Evolutionary conservation across 2,888 invertebrate genomes (phyloP).

Genomic region (Sarcophaga rosellei): DNA sequence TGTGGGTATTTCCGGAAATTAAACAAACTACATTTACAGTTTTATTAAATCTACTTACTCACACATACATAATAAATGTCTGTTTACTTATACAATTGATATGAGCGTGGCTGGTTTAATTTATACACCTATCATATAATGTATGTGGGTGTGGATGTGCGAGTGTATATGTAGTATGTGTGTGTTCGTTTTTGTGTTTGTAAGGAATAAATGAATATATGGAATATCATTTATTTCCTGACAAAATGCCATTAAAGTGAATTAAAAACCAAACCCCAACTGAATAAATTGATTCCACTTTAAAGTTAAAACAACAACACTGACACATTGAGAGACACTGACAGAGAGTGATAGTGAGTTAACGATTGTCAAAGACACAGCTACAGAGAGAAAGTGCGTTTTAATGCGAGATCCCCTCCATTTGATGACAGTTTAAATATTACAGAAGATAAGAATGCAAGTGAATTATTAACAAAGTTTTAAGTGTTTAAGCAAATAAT

Average conservation of each 20-base stretch:
- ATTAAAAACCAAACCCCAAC: constrained; percentile 44
- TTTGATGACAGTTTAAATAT: constrained; percentile 23
- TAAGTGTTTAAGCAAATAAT: background rate
- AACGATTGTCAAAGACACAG: background rate
- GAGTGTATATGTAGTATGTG: background rate
- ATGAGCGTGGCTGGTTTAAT: too few relatives aligned
- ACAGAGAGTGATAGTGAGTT: background rate
- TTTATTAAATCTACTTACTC: constrained; percentile 24
- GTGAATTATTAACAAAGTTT: constrained; percentile 39
- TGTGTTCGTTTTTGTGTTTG: background rate
- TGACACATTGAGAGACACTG: background rate
- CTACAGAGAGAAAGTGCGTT: background rate
- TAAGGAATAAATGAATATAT: constrained; percentile 3
- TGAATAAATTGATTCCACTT: constrained; percentile 13
- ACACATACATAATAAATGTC: background rate
- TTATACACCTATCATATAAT: too few relatives aligned
- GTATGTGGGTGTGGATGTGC: too few relatives aligned
- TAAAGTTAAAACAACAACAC: constrained; percentile 23
- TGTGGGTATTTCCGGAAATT: constrained; percentile 54
- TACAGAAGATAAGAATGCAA: constrained; percentile 11
- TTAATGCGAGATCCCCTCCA: background rate
- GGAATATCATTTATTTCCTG: constrained; percentile 54
- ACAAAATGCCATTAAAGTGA: constrained; percentile 39
- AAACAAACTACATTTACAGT: constrained; percentile 34
- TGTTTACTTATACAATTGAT: too few relatives aligned